Evolutionary conservation across 2,888 invertebrate species (phyloP), one percentile per base, ranked within the genome.

Genomic region (Parapristionchus giblindavisi): DNA sequence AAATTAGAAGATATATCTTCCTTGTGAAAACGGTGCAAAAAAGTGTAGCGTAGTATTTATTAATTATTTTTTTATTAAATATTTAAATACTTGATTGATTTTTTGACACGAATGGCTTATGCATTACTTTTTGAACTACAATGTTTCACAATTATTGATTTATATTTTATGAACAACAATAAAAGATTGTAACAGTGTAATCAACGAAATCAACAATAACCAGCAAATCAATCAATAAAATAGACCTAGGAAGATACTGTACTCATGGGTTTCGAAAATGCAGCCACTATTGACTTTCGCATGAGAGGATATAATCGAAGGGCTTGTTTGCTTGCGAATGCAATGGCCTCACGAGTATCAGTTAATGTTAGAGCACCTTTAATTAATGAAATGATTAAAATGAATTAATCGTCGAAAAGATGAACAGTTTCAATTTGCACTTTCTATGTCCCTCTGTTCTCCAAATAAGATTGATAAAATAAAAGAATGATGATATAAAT

Each of bases 241-340:
- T 34, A 68, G 52, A 68, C 52, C 52, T 36, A 68, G 43, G 63
- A 43, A n/a, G n/a, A n/a, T n/a, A n/a, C n/a, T n/a, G 27, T 6
- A 43, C 2, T 43, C 29, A 43, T 65, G 63, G 32, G 2, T 27
- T 68, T 52, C 24, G 34, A 38, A 27, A 68, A 68, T n/a, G 68
- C 21, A 27, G 68, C 34, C 14, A 68, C 24, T 52, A 68, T 68
- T 3, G 68, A 24, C 43, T 68, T 68, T 68, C 52, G 48, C 68
- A 68, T 68, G 8, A 68, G 34, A 34, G 68, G 34, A 68, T 68
- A 52, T 5, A 68, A 24, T 52, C 68, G 68, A 52, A 68, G 68
- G 24, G 68, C 51, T 6, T 68, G 48, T 36, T 68, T 48, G 34
- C 34, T 36, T 34, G 68, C 68, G 34, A 68, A 68, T 3, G 68